Base-by-base conservation (phyloP, 2,888 invertebrate genomes). In the Cerastoderma edule region DNA sequence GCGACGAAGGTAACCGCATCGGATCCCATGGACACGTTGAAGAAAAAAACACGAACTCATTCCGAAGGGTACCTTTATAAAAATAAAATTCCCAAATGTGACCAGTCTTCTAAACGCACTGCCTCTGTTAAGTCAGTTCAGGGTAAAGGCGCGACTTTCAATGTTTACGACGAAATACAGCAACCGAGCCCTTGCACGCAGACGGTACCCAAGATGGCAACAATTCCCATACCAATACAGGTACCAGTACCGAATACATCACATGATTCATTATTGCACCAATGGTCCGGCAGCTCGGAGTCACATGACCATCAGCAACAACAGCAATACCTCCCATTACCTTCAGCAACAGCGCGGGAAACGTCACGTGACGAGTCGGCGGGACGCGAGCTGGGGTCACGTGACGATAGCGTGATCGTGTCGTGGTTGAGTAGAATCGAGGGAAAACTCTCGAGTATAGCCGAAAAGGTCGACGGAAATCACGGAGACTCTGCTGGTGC, bases 151-250 rank as follows among this genome's bases (percentile, higher is more conserved):
- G 39, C 8, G 8, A 10, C 16, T 39, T 16, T 13, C 8, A 39
- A 39, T 39, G 39, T 39, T 16, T 16, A 39, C 53, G 24, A 8
- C 19, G 16, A 13, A 6, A 13, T 50, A 6, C 10, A 50, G 10
- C 10, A 50, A 16, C 13, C 24, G 1, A 53, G 24, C 24, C 53
- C n/a, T 4, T 1, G 3, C 24, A 5, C 13, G 8, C n/a, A 24
- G 16, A 57, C 57, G 3, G 32, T 32, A 22, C 57, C 32, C 13
- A 57, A 57, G 33, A 5, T 13, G 8, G n/a, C 13, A 16, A 6
- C 32, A n/a, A 57, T 57, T n/a, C 57, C 57, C 0, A 57, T 19
- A 32, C 57, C 57, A 32, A 28, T 57, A 30, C 32, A 57, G n/a
- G 33, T 57, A 24, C 57, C 57, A 28, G 33, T 28, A 57, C 57